These are phyloP conservation scores for Caenorhabditis becei DNA, from an alignment of 2,888 invertebrate genomes.

Conservation along the genomic window DNA sequence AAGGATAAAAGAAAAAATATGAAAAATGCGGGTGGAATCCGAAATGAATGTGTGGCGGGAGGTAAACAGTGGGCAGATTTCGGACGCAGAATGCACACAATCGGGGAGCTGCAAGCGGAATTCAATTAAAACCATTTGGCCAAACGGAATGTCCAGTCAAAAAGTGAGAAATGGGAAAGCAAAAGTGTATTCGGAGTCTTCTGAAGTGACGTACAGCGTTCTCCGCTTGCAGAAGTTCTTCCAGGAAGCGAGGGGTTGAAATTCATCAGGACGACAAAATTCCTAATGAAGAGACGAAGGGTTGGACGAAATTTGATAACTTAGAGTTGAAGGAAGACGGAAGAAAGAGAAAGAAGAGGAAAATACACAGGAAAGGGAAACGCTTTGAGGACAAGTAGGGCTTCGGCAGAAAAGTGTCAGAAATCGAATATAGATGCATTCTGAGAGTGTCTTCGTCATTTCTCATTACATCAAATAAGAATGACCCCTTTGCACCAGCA, in stretches of 20 bases:
- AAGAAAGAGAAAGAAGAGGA: constrained; percentile 9
- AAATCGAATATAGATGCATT: constrained; percentile 58
- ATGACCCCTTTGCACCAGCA: constrained; percentile 1
- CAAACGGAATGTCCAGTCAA: background rate
- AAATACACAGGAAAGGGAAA: constrained; percentile 15
- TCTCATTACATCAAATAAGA: constrained; percentile 44
- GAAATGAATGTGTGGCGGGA: constrained; percentile 37
- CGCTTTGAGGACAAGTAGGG: constrained; percentile 25
- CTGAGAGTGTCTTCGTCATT: constrained; percentile 50
- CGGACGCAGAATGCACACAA: constrained; percentile 11
- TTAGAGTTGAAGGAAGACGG: background rate
- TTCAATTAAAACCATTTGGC: constrained; percentile 23
- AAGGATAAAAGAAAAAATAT: background rate
- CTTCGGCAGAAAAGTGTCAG: constrained; percentile 41
- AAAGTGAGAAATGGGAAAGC: constrained; percentile 2
- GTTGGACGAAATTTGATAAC: constrained; percentile 36
- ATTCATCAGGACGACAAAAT: background rate
- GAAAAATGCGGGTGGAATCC: constrained; percentile 14
- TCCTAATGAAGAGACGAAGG: background rate
- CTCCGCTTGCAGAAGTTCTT: background rate
- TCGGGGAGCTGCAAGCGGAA: constrained; percentile 14
- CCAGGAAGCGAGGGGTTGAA: background rate
- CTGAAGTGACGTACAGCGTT: background rate
- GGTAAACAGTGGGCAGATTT: constrained; percentile 25
- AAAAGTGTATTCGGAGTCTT: background rate